Percentiles rank a stretch among this genome's conserved stretches.
These are phyloP conservation scores for Chionis minor DNA, from an alignment of 2,113 vertebrate species.

Conservation along the genomic window DNA sequence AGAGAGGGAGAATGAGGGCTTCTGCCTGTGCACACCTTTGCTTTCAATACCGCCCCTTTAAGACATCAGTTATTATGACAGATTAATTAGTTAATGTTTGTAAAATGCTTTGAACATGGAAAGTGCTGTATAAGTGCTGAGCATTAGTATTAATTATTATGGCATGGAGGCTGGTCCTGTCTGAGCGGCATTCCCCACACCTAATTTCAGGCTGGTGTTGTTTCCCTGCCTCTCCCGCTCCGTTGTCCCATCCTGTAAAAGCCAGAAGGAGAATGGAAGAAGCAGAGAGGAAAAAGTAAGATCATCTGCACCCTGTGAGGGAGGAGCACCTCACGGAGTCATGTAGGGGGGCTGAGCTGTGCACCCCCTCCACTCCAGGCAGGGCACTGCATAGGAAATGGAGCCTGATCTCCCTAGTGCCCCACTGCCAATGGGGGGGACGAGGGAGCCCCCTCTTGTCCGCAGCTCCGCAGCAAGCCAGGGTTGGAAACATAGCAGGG, in stretches of 20 bases:
- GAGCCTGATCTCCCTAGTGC: background rate
- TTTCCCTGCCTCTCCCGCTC: background rate
- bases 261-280: background rate
- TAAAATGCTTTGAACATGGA: conserved; percentile 54
- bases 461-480: background rate
- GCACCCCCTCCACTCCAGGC: rapidly evolving
- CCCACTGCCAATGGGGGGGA: rapidly evolving
- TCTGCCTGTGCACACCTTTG: background rate
- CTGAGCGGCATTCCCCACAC: background rate
- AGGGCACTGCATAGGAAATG: rapidly evolving
- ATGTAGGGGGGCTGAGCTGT: rapidly evolving
- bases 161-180: background rate
- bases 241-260: background rate
- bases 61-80: conserved; percentile 44
- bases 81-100: conserved; percentile 57
- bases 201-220: rapidly evolving
- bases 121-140: conserved; percentile 39
- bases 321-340: background rate
- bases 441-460: background rate
- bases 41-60: conserved; percentile 7
- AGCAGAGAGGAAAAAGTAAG: background rate
- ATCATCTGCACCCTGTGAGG: background rate
- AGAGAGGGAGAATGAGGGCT: background rate
- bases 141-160: conserved; percentile 25
- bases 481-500: background rate